A percentile compares a stretch with the other conserved stretches of the same genome.
These are phyloP conservation scores for Penaeus monodon DNA, from an alignment of 2,888 invertebrate species.

Conservation along the genomic window DNA sequence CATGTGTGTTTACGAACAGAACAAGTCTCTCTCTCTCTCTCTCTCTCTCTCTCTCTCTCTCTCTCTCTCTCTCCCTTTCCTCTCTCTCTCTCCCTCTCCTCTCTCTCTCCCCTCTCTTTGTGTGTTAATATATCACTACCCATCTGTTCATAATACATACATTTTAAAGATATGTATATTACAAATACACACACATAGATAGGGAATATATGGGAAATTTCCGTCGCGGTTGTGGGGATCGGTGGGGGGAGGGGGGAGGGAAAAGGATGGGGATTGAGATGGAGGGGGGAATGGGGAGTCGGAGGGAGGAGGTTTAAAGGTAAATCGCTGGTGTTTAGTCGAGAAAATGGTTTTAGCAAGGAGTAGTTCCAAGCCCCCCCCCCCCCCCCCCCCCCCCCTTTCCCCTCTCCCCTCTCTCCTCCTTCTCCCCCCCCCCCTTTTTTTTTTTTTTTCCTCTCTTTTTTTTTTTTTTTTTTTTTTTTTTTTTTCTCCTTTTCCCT, in stretches of 20 bases:
- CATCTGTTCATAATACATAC: too few species aligned
- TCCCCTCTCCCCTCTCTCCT: background rate
- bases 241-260: too few species aligned
- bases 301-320: too few species aligned
- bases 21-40: conserved; percentile 13
- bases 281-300: too few species aligned
- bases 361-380: background rate
- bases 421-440: background rate
- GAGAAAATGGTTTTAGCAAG: too few species aligned
- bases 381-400: conserved; percentile 1
- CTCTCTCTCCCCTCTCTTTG: conserved; percentile 32
- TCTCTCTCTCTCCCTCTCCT: conserved; percentile 25
- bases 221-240: too few species aligned
- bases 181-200: too few species aligned
- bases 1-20: conserved; percentile 14
- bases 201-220: too few species aligned
- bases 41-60: conserved; percentile 36
- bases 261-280: too few species aligned
- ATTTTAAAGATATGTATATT: too few species aligned
- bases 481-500: background rate
- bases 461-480: background rate
- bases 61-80: conserved; percentile 36
- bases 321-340: too few species aligned
- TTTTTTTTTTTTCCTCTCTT: background rate
- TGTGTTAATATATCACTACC: too few species aligned